These are phyloP conservation scores for Crenuchus spilurus DNA, from an alignment of 2,797 vertebrate genomes.

Conservation along the genomic window DNA sequence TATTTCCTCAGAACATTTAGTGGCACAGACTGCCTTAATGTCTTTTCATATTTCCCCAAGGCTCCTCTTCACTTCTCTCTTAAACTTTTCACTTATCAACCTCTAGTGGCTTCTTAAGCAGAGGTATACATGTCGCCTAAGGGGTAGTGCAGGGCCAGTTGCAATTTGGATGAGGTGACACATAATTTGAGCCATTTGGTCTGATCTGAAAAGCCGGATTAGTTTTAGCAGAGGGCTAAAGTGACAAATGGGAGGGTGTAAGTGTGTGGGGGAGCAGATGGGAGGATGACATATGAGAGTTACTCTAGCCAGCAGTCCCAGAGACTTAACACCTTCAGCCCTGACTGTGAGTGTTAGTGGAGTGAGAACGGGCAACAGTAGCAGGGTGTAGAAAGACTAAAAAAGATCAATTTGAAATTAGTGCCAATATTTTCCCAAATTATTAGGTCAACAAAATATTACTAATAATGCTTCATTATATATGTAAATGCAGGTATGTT, in stretches of 20 bases:
- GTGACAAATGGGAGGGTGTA: slow-evolving; percentile 48
- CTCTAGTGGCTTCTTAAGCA: slow-evolving; percentile 5
- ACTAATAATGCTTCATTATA: no score
- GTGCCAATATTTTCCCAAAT: no score
- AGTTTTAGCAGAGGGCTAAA: slow-evolving; percentile 36
- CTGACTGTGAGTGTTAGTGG: not conserved
- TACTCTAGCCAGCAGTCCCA: slow-evolving; percentile 1
- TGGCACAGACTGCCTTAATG: not conserved
- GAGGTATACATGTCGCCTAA: slow-evolving; percentile 6
- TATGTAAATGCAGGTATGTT: no score
- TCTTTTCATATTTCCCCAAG: not conserved
- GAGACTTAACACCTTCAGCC: slow-evolving; percentile 35
- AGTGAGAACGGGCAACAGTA: not conserved
- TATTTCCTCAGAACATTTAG: not conserved
- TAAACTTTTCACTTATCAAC: not conserved
- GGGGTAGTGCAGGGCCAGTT: slow-evolving; percentile 16
- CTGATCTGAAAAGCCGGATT: slow-evolving; percentile 43
- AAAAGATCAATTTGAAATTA: not conserved
- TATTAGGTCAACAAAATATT: no score
- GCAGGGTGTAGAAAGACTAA: not conserved
- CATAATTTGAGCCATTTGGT: slow-evolving; percentile 41
- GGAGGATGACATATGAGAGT: slow-evolving; percentile 35
- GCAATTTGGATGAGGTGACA: slow-evolving; percentile 27
- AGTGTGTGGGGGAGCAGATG: slow-evolving; percentile 44
- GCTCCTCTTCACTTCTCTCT: not conserved